A percentile compares a stretch with the other conserved stretches of the same genome.
phyloP scores from a whole-genome alignment of 2,888 invertebrate species.

The Lycia hirtaria region DNA sequence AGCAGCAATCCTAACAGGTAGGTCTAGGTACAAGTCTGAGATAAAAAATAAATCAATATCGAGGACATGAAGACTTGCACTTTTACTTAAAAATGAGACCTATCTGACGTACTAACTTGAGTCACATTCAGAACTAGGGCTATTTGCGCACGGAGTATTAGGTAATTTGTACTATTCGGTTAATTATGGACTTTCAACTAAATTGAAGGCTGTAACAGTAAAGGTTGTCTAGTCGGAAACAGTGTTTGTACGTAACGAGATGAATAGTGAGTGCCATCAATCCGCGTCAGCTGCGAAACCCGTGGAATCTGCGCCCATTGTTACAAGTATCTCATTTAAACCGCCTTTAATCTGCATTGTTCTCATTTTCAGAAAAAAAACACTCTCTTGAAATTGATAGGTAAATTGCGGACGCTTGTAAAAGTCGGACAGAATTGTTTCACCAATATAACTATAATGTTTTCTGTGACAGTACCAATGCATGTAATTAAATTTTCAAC shows the following conservation, averaged over 20 bases:
- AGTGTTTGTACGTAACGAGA: constrained; percentile 14
- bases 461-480: background rate
- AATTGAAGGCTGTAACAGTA: constrained; percentile 9
- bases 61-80: too few relatives aligned
- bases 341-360: constrained; percentile 39
- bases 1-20: too few relatives aligned
- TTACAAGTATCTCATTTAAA: constrained; percentile 35
- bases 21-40: too few relatives aligned
- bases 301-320: constrained; percentile 40
- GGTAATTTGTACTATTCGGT: constrained; percentile 5
- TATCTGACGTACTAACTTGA: background rate
- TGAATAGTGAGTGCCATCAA: constrained; percentile 24
- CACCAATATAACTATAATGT: background rate
- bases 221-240: constrained; percentile 13
- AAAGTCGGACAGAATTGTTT: background rate
- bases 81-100: too few relatives aligned
- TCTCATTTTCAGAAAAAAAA: constrained; percentile 30
- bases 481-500: background rate
- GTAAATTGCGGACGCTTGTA: constrained; percentile 16
- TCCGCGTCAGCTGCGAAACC: constrained; percentile 30
- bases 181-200: constrained; percentile 13
- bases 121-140: background rate
- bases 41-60: too few relatives aligned
- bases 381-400: constrained; percentile 31
- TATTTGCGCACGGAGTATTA: constrained; percentile 6